Conservation (phyloP, 2,797 vertebrate species). For the Oreonectes daqikongensis region DNA sequence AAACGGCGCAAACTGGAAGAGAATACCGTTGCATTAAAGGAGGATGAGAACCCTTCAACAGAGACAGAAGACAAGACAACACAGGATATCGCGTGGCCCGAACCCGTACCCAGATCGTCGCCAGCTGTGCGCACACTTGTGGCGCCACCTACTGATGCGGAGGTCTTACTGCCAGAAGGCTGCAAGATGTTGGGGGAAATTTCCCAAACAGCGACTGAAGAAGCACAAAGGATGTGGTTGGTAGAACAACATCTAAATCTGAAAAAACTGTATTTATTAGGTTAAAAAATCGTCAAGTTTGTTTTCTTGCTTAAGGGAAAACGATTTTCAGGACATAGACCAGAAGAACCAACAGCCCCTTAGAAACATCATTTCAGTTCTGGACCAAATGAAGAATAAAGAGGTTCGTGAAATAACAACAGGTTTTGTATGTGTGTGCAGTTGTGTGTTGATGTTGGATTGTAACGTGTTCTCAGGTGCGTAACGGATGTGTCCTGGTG, state of each 20-base stretch:
- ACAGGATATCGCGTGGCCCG: slow-evolving; percentile 65
- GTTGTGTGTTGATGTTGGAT: not conserved
- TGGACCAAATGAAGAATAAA: slow-evolving; percentile 71
- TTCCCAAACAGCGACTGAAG: slow-evolving; percentile 39
- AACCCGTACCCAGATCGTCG: slow-evolving; percentile 61
- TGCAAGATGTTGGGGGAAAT: slow-evolving; percentile 60
- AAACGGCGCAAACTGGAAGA: slow-evolving; percentile 60
- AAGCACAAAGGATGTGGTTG: slow-evolving; percentile 63
- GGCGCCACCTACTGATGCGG: slow-evolving; percentile 58
- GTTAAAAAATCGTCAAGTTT: not conserved
- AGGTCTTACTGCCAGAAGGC: slow-evolving; percentile 56
- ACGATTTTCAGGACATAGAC: slow-evolving; percentile 55
- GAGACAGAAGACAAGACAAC: not conserved
- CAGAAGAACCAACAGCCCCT: slow-evolving; percentile 53
- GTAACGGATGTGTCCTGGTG: slow-evolving; percentile 72
- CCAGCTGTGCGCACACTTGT: slow-evolving; percentile 62
- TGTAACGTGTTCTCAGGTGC: slow-evolving; percentile 64
- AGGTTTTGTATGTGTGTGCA: not conserved
- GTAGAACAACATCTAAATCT: not conserved
- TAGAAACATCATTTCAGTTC: slow-evolving; percentile 60
- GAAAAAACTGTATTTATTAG: no score
- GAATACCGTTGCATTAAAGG: not conserved
- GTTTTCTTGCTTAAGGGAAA: slow-evolving; percentile 56
- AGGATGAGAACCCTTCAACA: not conserved
- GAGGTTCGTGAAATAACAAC: slow-evolving; percentile 55